A percentile compares a stretch with the other conserved stretches of the same genome.
phyloP scores from a whole-genome alignment of 2,797 vertebrate species.

The Alca torda region DNA sequence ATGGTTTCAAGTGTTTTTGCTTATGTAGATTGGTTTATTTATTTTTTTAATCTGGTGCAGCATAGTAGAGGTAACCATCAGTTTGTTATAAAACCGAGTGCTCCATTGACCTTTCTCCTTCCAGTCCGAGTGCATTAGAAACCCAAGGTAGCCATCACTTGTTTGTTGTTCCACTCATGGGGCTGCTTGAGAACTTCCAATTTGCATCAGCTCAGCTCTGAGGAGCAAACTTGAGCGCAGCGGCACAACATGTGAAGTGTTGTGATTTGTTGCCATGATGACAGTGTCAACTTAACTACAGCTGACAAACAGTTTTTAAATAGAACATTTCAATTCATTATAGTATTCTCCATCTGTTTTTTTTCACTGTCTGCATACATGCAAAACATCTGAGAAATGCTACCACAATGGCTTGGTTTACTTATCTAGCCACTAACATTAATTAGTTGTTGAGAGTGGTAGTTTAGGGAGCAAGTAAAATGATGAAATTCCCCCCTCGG shows the following conservation, averaged over 20 bases:
- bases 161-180: constrained; percentile 31
- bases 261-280: constrained; percentile 81
- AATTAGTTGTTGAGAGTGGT: constrained; percentile 42
- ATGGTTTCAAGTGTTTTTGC: not conserved
- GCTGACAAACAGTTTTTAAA: constrained; percentile 83
- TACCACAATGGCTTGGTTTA: constrained; percentile 68
- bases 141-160: not conserved
- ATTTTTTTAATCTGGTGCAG: constrained; percentile 59
- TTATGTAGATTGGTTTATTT: constrained; percentile 62
- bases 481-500: not conserved
- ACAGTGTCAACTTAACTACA: constrained; percentile 79
- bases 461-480: constrained; percentile 53
- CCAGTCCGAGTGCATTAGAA: not conserved
- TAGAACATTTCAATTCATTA: constrained; percentile 80
- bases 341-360: constrained; percentile 78
- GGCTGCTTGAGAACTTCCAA: constrained; percentile 17
- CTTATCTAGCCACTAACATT: constrained; percentile 33
- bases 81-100: not conserved
- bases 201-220: not conserved
- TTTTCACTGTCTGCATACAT: constrained; percentile 52
- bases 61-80: not conserved
- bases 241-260: constrained; percentile 71
- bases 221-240: not conserved
- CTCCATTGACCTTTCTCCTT: not conserved
- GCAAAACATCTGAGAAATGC: constrained; percentile 71